Base-by-base conservation (phyloP, 2,113 vertebrate species). In the Lynx canadensis region DNA sequence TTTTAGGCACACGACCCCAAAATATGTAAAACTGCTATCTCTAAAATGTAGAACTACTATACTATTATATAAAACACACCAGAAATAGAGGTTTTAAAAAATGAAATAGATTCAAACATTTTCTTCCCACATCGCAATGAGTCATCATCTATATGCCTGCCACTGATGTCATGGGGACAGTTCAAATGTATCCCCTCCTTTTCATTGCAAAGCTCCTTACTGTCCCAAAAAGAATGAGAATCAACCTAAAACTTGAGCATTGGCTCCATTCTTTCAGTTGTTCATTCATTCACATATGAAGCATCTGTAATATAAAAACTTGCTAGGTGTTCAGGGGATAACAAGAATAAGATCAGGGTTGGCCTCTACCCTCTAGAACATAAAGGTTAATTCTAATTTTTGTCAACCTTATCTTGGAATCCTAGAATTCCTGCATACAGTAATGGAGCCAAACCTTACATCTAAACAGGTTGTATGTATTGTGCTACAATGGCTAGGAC, bases 51-150 rank as follows among this genome's bases (percentile, higher is more conserved):
- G 29, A 63, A 13, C 16, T 74, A 60, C 66, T 60, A 5, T 76
- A 13, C 78, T 68, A 29, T 81, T 94, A 85, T 7, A 4, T 89
- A 89, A 95, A 89, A 68, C 65, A 94, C 21, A 50, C 12, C 31
- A 92, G 91, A 95, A 96, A 73, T 81, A 78, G 60, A 89, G n/a
- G 14, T n/a, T 50, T 88, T 19, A 11, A 25, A 55, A 91, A 38
- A 85, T 66, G 36, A 85, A 33, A 36, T 50, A 52, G 27, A 23
- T 52, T 90, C 52, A 90, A 57, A 5, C 82, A 55, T 89, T 92
- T 94, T 55, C 36, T 89, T 55, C 48, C 38, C 63, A 63, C 14
- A 60, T 80, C 60, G 19, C 66, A 66, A 0, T 89, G 78, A 91
- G 45, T 92, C 85, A 82, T 88, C 21, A 14, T 52, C n/a, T 45